phyloP scores from a whole-genome alignment of 2,113 vertebrate species.

The Heliornis fulica region DNA sequence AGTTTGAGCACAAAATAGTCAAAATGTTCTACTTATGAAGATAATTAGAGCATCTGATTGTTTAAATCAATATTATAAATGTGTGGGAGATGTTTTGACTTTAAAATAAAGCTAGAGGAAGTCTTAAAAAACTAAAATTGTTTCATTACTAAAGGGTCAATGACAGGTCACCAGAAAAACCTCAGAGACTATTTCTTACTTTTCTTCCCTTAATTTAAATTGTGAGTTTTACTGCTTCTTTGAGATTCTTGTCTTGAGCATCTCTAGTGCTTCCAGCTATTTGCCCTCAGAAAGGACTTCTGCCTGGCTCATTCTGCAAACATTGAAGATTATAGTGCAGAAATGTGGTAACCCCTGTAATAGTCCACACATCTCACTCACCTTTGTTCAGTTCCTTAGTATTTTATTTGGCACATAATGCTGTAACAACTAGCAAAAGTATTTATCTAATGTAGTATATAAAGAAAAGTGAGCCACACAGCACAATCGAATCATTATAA shows the following conservation, averaged over 20 bases:
- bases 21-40: background rate
- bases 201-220: background rate
- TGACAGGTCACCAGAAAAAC: background rate
- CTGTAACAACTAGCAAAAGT: background rate
- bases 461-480: background rate
- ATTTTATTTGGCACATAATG: background rate
- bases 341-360: background rate
- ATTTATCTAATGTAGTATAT: background rate
- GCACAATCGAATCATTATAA: background rate
- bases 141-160: background rate
- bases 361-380: background rate
- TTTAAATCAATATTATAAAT: background rate
- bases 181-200: background rate
- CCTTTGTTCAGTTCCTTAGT: background rate
- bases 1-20: background rate
- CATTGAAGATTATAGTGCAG: background rate
- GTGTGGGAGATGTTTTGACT: background rate
- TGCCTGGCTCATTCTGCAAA: background rate
- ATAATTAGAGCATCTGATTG: background rate
- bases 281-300: background rate
- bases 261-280: background rate
- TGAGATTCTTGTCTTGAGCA: background rate
- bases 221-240: background rate
- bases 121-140: background rate
- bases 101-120: background rate